phyloP scores from a whole-genome alignment of 2,888 invertebrate genomes.

The Lochmaea crataegi region DNA sequence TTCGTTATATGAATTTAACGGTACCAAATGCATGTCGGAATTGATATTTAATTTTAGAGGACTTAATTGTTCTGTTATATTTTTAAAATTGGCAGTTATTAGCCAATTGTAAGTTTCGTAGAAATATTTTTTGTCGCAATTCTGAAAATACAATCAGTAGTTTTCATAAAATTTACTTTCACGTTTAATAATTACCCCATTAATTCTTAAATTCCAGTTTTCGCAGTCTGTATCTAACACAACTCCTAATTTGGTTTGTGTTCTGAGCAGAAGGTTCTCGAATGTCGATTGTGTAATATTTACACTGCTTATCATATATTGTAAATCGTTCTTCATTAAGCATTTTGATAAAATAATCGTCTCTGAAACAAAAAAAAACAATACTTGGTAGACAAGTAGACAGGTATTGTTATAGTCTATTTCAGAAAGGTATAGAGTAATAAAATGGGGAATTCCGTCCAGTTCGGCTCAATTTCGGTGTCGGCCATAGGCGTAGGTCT shows the following conservation, averaged over 20 bases:
- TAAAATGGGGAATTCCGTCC: too few relatives aligned
- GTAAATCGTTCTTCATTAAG: constrained; percentile 35
- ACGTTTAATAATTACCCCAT: constrained; percentile 40
- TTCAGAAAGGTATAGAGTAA: too few relatives aligned
- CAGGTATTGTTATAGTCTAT: too few relatives aligned
- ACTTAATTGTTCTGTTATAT: constrained; percentile 58
- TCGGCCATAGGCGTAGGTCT: too few relatives aligned
- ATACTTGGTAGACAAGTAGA: too few relatives aligned
- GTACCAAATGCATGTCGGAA: constrained; percentile 65
- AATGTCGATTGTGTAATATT: constrained; percentile 17
- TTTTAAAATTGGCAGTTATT: constrained; percentile 54
- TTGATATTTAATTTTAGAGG: constrained; percentile 65
- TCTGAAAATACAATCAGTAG: constrained; percentile 40
- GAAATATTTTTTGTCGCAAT: constrained; percentile 46
- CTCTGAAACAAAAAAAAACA: constrained; percentile 33
- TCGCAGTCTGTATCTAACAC: constrained; percentile 52
- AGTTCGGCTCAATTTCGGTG: too few relatives aligned
- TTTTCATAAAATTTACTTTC: neutral
- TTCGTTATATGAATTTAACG: constrained; percentile 39
- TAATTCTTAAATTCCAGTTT: constrained; percentile 42
- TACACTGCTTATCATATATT: constrained; percentile 35
- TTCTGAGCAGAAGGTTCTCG: constrained; percentile 24
- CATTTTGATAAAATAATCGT: too few relatives aligned
- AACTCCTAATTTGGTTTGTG: constrained; percentile 47
- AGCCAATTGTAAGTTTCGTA: constrained; percentile 63